A percentile compares a stretch with the other conserved stretches of the same genome.
These are phyloP conservation scores for Amblyteles armatorius DNA, from an alignment of 2,888 invertebrate species.

Conservation along the genomic window DNA sequence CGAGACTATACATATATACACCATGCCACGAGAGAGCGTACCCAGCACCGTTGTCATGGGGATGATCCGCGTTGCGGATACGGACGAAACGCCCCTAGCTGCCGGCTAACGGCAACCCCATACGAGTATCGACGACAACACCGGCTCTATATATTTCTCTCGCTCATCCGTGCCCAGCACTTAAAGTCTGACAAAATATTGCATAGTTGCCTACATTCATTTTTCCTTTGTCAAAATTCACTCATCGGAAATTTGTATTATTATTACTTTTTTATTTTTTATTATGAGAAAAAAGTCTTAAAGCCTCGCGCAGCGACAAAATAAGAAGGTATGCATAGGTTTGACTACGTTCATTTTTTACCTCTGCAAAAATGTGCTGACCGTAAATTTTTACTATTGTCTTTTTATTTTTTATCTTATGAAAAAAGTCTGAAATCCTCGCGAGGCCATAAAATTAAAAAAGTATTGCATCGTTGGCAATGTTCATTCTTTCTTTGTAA, in stretches of 20 bases:
- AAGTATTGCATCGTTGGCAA: not conserved
- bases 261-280: not conserved
- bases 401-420: no score
- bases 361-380: no score
- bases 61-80: slow-evolving; percentile 71
- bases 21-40: slow-evolving; percentile 40
- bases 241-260: no score
- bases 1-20: slow-evolving; percentile 42
- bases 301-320: not conserved
- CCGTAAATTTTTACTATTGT: no score
- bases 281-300: no score
- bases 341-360: no score
- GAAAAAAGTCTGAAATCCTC: no score
- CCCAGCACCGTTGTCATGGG: slow-evolving; percentile 80
- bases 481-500: not conserved
- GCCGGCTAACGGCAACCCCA: slow-evolving; percentile 42
- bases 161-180: not conserved
- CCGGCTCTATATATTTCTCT: not conserved
- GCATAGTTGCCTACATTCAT: not conserved
- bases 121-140: slow-evolving; percentile 28
- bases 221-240: no score
- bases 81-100: slow-evolving; percentile 62
- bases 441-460: no score
- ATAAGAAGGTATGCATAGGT: slow-evolving; percentile 24
- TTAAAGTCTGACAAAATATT: slow-evolving; percentile 24